These are phyloP conservation scores for Agonopterix alstromeriana DNA, from an alignment of 2,888 invertebrate genomes.

Conservation along the genomic window DNA sequence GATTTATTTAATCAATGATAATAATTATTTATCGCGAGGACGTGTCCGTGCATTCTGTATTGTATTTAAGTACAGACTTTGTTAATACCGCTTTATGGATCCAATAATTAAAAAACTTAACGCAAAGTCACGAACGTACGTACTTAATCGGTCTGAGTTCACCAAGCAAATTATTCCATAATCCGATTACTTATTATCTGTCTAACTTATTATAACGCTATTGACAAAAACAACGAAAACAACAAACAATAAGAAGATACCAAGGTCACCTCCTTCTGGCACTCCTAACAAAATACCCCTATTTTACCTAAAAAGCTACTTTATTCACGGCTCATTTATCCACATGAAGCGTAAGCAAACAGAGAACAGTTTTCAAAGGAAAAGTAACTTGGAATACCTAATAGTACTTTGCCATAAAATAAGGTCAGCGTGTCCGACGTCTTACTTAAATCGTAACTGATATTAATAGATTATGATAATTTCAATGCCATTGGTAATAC, in stretches of 20 bases:
- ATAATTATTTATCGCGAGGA: background rate
- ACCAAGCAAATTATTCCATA: too few species aligned
- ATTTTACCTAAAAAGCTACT: conserved; percentile 17
- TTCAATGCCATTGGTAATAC: background rate
- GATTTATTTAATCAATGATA: conserved; percentile 12
- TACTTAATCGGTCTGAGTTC: too few species aligned
- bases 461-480: too few species aligned
- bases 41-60: conserved; percentile 24
- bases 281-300: conserved; percentile 18
- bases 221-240: background rate
- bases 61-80: conserved; percentile 18
- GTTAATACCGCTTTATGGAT: conserved; percentile 7
- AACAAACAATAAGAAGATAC: background rate
- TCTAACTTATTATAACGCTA: background rate
- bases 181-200: background rate
- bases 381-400: conserved; percentile 20
- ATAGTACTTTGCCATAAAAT: conserved; percentile 20
- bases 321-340: conserved; percentile 25
- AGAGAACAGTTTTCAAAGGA: conserved; percentile 11
- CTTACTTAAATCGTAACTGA: background rate
- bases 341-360: conserved; percentile 23
- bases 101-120: conserved; percentile 13
- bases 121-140: conserved; percentile 27
- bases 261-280: conserved; percentile 23
- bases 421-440: conserved; percentile 18